Evolutionary conservation across 2,888 invertebrate species (phyloP).

Genomic region (Drosophila colorata): DNA sequence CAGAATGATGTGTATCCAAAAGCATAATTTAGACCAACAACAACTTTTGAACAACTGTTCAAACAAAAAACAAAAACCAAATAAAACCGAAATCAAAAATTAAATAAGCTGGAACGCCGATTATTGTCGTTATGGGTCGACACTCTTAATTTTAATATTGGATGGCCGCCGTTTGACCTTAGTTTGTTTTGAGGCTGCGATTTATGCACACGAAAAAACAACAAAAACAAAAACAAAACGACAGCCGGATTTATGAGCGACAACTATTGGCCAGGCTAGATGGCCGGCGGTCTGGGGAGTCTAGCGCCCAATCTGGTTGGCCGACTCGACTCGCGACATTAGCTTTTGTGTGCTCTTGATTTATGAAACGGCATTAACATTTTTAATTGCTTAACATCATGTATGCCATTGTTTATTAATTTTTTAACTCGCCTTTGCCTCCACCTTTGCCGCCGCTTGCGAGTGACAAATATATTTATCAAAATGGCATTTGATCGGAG

Average conservation of each 20-base stretch:
- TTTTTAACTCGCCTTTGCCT: constrained; percentile 62
- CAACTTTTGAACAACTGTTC: constrained; percentile 25
- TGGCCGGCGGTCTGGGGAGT: constrained; percentile 23
- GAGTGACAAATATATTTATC: constrained; percentile 81
- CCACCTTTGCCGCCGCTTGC: constrained; percentile 36
- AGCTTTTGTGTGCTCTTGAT: constrained; percentile 73
- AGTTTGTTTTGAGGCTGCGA: constrained; percentile 46
- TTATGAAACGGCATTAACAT: constrained; percentile 83
- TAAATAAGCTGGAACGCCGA: constrained; percentile 54
- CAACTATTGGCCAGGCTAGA: constrained; percentile 74
- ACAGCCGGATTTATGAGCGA: constrained; percentile 75
- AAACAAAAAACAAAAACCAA: constrained; percentile 11
- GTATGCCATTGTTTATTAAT: constrained; percentile 84
- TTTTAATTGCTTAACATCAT: constrained; percentile 84
- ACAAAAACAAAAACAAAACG: constrained; percentile 30
- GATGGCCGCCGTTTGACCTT: constrained; percentile 51
- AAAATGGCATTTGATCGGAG: constrained; percentile 61
- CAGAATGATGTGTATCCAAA: constrained; percentile 52
- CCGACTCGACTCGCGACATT: constrained; percentile 19
- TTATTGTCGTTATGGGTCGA: constrained; percentile 64
- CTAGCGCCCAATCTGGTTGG: constrained; percentile 71
- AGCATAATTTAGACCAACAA: constrained; percentile 60
- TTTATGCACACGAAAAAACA: constrained; percentile 47
- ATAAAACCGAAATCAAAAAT: constrained; percentile 19
- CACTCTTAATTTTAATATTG: constrained; percentile 66